phyloP scores from a whole-genome alignment of 2,797 vertebrate species.

The Babyrousa celebensis region DNA sequence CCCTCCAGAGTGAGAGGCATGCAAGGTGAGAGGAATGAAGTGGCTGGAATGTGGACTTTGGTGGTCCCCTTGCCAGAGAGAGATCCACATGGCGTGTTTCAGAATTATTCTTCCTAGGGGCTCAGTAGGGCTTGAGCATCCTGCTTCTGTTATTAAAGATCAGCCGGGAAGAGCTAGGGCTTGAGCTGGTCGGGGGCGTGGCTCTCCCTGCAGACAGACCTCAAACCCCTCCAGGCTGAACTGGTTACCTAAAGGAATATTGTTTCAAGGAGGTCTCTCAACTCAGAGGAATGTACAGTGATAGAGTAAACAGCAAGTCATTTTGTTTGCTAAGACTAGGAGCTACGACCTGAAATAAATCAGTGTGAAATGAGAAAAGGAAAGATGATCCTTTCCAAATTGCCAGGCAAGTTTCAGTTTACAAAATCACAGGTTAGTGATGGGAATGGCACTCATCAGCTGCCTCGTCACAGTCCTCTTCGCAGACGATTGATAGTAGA shows the following conservation, averaged over 20 bases:
- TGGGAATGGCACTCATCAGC: constrained; percentile 46
- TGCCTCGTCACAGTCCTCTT: not conserved
- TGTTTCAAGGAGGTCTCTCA: not conserved
- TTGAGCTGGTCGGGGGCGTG: not conserved
- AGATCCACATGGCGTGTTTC: not conserved
- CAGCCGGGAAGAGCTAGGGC: not conserved
- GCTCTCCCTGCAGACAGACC: not conserved
- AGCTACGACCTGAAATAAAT: constrained; percentile 51
- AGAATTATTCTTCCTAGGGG: not conserved
- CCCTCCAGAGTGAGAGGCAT: too few relatives aligned
- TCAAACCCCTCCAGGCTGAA: not conserved
- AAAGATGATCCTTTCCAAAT: not conserved
- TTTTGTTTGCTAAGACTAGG: constrained; percentile 44
- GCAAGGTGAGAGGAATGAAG: not conserved
- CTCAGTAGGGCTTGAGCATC: not conserved
- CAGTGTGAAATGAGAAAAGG: constrained; percentile 48
- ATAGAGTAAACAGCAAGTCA: rapidly evolving
- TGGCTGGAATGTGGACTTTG: rapidly evolving
- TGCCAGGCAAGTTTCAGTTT: constrained; percentile 28
- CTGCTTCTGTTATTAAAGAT: not conserved
- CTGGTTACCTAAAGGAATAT: not conserved
- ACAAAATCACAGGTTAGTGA: constrained; percentile 10
- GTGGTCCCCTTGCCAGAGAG: not conserved
- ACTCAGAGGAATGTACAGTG: not conserved
- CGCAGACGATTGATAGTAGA: constrained; percentile 63